phyloP scores from a whole-genome alignment of 2,888 invertebrate species.

The Pammene fasciana region DNA sequence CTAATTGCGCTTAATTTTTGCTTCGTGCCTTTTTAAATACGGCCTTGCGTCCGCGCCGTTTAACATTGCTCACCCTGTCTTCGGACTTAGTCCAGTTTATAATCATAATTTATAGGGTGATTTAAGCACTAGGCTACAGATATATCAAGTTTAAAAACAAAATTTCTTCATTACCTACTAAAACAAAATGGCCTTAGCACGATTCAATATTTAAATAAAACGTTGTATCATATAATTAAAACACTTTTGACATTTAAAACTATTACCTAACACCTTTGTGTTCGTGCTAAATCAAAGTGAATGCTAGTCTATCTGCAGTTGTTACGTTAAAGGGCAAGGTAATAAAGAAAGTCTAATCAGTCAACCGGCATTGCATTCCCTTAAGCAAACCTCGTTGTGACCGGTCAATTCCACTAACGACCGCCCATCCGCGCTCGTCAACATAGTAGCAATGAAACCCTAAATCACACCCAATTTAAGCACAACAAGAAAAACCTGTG shows the following conservation, averaged over 20 bases:
- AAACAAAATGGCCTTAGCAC: neutral
- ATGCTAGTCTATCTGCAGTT: slow-evolving; percentile 28
- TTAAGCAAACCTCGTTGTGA: slow-evolving; percentile 26
- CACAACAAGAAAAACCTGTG: slow-evolving; percentile 53
- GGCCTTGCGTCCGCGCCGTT: slow-evolving; percentile 57
- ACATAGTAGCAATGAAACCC: slow-evolving; percentile 60
- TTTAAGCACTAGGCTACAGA: neutral
- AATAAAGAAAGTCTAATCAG: slow-evolving; percentile 37
- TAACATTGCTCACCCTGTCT: slow-evolving; percentile 56
- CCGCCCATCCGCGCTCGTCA: slow-evolving; percentile 56
- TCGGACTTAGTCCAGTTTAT: slow-evolving; percentile 14
- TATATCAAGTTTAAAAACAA: neutral
- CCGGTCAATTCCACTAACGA: slow-evolving; percentile 46
- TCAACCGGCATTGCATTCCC: slow-evolving; percentile 12
- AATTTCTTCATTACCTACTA: neutral
- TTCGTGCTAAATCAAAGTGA: slow-evolving; percentile 32
- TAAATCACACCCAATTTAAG: slow-evolving; percentile 67
- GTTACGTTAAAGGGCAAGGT: slow-evolving; percentile 29
- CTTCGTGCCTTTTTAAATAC: slow-evolving; percentile 78
- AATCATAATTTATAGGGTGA: slow-evolving; percentile 3
- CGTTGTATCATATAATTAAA: slow-evolving; percentile 29
- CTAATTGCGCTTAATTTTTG: slow-evolving; percentile 79
- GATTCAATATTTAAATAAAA: slow-evolving; percentile 2
- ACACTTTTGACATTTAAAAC: slow-evolving; percentile 34
- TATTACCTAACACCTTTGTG: slow-evolving; percentile 35